Conservation (phyloP, 2,797 vertebrate genomes). For the Threskiornis aethiopicus region DNA sequence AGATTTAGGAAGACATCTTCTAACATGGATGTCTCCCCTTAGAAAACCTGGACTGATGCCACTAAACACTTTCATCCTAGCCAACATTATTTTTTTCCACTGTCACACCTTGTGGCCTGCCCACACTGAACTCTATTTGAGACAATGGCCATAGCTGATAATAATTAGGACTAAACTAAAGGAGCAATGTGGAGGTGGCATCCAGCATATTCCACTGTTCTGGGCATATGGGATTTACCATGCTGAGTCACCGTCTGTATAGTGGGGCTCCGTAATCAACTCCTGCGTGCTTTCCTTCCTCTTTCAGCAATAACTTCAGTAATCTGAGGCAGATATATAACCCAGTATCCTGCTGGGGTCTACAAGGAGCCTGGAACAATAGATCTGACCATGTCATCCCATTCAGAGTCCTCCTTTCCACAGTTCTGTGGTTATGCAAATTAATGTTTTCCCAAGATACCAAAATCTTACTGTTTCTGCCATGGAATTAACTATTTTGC, state of each 20-base stretch:
- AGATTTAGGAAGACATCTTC: background rate
- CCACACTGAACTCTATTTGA: background rate
- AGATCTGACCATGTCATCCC: background rate
- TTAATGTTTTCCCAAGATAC: constrained; percentile 5
- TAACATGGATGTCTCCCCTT: background rate
- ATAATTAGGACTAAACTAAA: background rate
- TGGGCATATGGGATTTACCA: background rate
- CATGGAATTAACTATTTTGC: background rate
- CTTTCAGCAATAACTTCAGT: constrained; percentile 31
- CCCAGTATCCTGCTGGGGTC: constrained; percentile 6
- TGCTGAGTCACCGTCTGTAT: background rate
- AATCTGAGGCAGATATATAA: constrained; percentile 45
- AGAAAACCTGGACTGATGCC: background rate
- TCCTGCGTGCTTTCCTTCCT: constrained; percentile 23
- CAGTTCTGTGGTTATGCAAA: constrained; percentile 29
- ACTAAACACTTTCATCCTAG: background rate
- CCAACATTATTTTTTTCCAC: background rate
- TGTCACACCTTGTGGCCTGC: background rate
- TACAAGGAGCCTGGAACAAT: constrained; percentile 45
- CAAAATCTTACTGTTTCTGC: background rate
- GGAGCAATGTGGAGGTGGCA: background rate
- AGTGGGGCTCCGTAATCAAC: background rate
- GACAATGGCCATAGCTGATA: background rate
- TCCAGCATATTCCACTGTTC: background rate
- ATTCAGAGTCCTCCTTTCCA: constrained; percentile 2